These are phyloP conservation scores for Anisognathus igniventris DNA, from an alignment of 2,797 vertebrate species.

Conservation along the genomic window DNA sequence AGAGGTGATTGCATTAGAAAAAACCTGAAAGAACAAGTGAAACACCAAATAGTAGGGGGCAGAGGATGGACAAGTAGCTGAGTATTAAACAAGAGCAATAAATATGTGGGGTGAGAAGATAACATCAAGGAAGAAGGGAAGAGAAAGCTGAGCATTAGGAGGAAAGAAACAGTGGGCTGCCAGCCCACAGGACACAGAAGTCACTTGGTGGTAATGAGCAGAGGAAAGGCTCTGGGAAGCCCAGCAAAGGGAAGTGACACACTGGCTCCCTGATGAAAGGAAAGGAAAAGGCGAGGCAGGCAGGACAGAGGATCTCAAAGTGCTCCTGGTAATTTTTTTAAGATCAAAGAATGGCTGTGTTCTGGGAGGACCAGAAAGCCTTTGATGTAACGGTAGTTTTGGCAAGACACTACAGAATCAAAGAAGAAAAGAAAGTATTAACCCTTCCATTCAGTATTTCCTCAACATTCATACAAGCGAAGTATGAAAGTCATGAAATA, in stretches of 20 bases:
- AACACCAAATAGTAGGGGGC: neutral
- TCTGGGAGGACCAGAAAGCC: neutral
- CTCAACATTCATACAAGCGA: neutral
- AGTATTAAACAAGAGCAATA: neutral
- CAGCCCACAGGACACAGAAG: neutral
- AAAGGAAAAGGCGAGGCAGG: slow-evolving; percentile 50
- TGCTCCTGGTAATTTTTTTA: neutral
- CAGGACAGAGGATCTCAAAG: neutral
- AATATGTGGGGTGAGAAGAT: neutral
- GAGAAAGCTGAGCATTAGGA: neutral
- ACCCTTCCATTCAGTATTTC: neutral
- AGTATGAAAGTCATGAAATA: neutral
- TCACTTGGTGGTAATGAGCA: neutral
- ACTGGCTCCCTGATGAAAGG: neutral
- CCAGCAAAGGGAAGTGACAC: neutral
- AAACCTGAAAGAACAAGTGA: neutral
- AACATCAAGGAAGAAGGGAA: neutral
- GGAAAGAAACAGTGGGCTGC: neutral
- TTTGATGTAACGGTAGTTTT: slow-evolving; percentile 53
- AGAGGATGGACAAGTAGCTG: neutral
- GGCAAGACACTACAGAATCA: slow-evolving; percentile 26
- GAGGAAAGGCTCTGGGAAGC: neutral
- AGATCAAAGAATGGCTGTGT: slow-evolving; percentile 45
- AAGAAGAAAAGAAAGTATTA: neutral
- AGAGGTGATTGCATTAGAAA: neutral